phyloP scores from a whole-genome alignment of 2,888 invertebrate species.

The Salticus scenicus region DNA sequence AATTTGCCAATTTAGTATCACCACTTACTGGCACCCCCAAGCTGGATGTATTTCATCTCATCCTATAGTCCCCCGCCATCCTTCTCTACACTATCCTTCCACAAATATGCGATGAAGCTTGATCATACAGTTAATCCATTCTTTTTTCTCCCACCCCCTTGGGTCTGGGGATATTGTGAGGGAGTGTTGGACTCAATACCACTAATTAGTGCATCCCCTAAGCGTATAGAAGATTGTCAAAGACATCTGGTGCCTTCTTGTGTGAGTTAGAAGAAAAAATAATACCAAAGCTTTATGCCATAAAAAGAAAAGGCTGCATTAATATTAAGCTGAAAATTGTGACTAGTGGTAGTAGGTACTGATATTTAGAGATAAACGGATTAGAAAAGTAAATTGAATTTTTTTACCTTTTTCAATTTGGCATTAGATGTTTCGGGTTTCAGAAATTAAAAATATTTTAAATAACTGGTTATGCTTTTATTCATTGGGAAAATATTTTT shows the following conservation, averaged over 20 bases:
- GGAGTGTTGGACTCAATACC: constrained; percentile 56
- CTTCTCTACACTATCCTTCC: constrained; percentile 29
- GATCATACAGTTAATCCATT: constrained; percentile 60
- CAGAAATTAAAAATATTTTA: too few relatives aligned
- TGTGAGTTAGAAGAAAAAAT: background rate
- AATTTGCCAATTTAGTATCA: constrained; percentile 44
- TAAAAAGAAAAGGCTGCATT: background rate
- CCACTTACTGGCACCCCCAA: constrained; percentile 45
- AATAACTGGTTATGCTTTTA: too few relatives aligned
- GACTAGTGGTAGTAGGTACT: too few relatives aligned
- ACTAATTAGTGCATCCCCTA: constrained; percentile 60
- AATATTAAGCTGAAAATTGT: background rate
- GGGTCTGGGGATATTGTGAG: constrained; percentile 17
- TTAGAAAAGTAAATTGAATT: too few relatives aligned
- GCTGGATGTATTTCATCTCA: constrained; percentile 26
- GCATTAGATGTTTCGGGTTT: too few relatives aligned
- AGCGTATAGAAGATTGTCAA: constrained; percentile 42
- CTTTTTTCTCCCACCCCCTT: constrained; percentile 34
- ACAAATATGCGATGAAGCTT: constrained; percentile 51
- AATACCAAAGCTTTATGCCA: background rate
- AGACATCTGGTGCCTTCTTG: constrained; percentile 51
- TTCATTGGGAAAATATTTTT: too few relatives aligned
- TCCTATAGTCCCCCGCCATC: background rate
- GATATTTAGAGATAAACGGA: too few relatives aligned
- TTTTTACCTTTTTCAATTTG: too few relatives aligned